Base-by-base conservation (phyloP, 2,888 invertebrate genomes). In the Caenorhabditis zanzibari region DNA sequence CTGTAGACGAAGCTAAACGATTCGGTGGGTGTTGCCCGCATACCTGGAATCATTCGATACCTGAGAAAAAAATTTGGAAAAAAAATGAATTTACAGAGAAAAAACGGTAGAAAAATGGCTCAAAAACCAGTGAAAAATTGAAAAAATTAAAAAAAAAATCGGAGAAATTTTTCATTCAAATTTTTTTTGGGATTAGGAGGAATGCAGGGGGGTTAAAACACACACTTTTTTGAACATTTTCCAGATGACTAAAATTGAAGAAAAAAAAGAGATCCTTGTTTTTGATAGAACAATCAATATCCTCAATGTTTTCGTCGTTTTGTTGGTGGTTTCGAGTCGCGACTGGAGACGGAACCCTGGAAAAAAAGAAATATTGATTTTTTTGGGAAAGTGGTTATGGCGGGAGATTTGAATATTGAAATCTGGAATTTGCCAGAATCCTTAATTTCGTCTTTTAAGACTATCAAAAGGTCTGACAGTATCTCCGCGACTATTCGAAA, bases 1-100 rank as follows among this genome's bases (percentile, higher is more conserved):
- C 88, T 89, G 73, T 88, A 85, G 7, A 88, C 87, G 59, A 87
- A 89, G 24, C 56, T 72, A 52, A 86, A 88, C n/a, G 75, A 59
- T 10, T 81, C 82, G 12, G 75, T 59, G 22, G 74, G 68, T 2
- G 68, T 63, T 16, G 77, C 66, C 12, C 72, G 28, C 80, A 85
- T 85, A 38, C 68, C 76, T 76, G 64, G 61, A 59, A 76, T 76
- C 76, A 76, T 76, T 28, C 14, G 54, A 19, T n/a, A n/a, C n/a
- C n/a, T n/a, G n/a, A n/a, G n/a, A n/a, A n/a, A n/a, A 47, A 47
- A 19, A 47, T 19, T 47, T 47, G 5, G 47, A 35, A 61, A 47
- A n/a, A 5, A n/a, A 47, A 16, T 14, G 10, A 19, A 19, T 19
- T 19, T 1, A 19, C 0, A 47, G 12, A 24, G 54, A 26, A 26